Conservation (phyloP, 2,797 vertebrate species). For the Anas georgica region DNA sequence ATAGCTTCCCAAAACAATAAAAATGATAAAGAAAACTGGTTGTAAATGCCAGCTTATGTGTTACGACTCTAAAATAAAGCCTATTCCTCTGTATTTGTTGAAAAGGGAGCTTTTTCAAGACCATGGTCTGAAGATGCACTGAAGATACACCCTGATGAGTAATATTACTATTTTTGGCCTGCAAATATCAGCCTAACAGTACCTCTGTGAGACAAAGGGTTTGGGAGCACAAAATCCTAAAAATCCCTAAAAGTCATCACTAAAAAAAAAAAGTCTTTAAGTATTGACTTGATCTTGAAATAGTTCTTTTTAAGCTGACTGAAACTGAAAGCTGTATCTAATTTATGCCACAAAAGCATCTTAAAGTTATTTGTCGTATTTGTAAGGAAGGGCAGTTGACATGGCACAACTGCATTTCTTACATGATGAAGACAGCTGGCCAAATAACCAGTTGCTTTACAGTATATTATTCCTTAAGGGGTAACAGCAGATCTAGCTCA, state of each 20-base stretch:
- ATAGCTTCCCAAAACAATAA: background rate
- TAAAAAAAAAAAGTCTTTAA: background rate
- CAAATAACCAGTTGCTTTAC: background rate
- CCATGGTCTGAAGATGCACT: background rate
- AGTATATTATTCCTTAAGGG: rapidly evolving
- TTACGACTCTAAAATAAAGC: background rate
- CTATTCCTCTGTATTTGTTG: background rate
- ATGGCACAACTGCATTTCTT: background rate
- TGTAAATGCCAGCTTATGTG: background rate
- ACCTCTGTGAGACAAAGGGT: background rate
- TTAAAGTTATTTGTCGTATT: background rate
- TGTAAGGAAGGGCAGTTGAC: background rate
- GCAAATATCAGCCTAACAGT: background rate
- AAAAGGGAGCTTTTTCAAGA: background rate
- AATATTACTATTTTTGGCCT: background rate
- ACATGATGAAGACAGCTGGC: background rate
- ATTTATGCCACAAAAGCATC: background rate
- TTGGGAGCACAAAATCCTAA: background rate
- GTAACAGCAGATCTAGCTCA: background rate
- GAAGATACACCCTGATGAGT: background rate
- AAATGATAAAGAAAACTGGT: background rate
- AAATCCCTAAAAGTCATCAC: background rate
- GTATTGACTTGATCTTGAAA: background rate
- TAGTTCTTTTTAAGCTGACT: background rate
- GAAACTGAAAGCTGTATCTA: background rate